Evolutionary conservation across 2,113 vertebrate genomes (phyloP), one percentile per base, ranked within the genome.

Genomic region (Dolichallabes microphthalmus): DNA sequence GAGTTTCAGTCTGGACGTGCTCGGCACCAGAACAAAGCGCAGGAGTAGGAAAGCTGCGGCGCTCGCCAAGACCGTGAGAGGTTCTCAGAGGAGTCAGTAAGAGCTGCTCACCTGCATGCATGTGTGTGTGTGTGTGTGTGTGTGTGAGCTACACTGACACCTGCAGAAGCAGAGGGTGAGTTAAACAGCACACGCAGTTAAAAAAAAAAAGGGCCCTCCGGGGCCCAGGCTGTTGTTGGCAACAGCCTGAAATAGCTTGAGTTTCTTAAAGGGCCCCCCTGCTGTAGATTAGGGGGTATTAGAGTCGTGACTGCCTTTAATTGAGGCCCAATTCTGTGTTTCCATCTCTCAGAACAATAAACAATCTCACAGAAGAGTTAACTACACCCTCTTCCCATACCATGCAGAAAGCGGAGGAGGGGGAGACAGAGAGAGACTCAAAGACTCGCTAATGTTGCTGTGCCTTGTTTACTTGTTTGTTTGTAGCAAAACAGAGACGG

Each of bases 281-380:
- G 88, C 88, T 88, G 85, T 86, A 89, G 89, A 90, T 90, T 89
- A 90, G 80, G 87, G 86, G 86, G 89, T 89, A 86, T 88, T 87
- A 88, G 86, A 90, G 85, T 82, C 82, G 53, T 82, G 86, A 87
- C 82, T 86, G 88, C 84, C 88, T 89, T 89, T 90, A 89, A 90
- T 88, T 89, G 89, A 86, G 69, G 82, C 84, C 71, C 82, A 87
- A 86, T 89, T 90, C 80, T 82, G 80, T 85, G 88, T 86, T 89
- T 82, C 84, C 89, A 90, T 89, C 87, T 87, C 69, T 69, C 87
- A 86, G 87, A 87, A 88, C 88, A 90, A 88, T 89, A 90, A 90
- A 90, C 88, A 89, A 87, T 84, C 83, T 84, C 78, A 84, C 85
- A 80, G 85, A 66, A 69, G 75, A 87, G 82, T 50, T 77, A 85